Evolutionary conservation across 1,140 invertebrate species (phyloP).

Genomic region (Drosophila oshimai): DNA sequence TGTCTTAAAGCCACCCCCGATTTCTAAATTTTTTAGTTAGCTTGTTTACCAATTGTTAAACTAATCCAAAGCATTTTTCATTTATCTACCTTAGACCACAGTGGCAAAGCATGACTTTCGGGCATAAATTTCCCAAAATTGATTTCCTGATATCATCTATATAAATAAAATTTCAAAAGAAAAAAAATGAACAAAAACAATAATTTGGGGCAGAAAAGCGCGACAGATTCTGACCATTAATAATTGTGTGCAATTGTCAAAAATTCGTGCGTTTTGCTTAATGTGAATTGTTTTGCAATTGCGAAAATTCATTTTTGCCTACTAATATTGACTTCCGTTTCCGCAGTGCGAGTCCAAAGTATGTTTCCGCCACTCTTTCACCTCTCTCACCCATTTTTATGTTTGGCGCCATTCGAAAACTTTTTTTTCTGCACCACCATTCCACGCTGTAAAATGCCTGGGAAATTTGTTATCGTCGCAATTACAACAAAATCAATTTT

Average conservation of each 20-base stretch:
- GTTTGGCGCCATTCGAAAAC: conserved; percentile 28
- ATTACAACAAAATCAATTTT: conserved; percentile 59
- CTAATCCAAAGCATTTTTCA: conserved; percentile 30
- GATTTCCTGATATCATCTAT: conserved; percentile 67
- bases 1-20: not conserved
- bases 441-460: conserved; percentile 10
- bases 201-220: conserved; percentile 17
- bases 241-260: conserved; percentile 59
- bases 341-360: conserved; percentile 57
- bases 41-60: conserved; percentile 4
- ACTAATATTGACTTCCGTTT: conserved; percentile 79
- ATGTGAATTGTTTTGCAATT: conserved; percentile 61
- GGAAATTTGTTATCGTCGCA: conserved; percentile 62
- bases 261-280: conserved; percentile 43
- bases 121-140: conserved; percentile 64
- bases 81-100: conserved; percentile 27
- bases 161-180: conserved; percentile 43
- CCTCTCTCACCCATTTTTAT: conserved; percentile 36
- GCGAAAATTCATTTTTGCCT: conserved; percentile 63
- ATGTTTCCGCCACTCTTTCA: conserved; percentile 53
- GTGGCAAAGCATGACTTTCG: conserved; percentile 5
- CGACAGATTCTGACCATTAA: conserved; percentile 65
- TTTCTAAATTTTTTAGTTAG: not conserved
- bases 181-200: conserved; percentile 7
- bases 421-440: not conserved